Conservation (phyloP, 2,797 vertebrate species). For the Leuciscus waleckii region DNA sequence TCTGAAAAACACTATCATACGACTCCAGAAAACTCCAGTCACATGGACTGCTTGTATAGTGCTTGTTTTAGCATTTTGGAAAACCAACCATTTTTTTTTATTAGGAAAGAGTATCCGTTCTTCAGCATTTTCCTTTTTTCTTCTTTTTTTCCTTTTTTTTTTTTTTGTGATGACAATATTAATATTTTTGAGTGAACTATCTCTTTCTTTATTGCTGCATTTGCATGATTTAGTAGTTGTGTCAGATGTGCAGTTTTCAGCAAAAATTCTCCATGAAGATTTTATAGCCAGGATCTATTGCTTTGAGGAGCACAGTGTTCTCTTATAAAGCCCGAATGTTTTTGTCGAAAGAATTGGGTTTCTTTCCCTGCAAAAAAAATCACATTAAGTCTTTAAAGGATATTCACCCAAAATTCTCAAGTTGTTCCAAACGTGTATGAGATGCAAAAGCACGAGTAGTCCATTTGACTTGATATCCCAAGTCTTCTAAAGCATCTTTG, state of each 20-base stretch:
- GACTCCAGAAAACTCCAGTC: not conserved
- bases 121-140: no score
- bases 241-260: constrained; percentile 35
- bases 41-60: not conserved
- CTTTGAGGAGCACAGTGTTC: constrained; percentile 32
- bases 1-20: not conserved
- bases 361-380: constrained; percentile 4
- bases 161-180: not conserved
- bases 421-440: not conserved
- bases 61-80: not conserved
- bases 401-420: not conserved
- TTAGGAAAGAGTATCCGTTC: not conserved
- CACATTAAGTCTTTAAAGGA: not conserved
- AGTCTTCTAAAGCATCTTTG: not conserved
- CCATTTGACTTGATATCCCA: not conserved
- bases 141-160: no score
- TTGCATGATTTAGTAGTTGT: constrained; percentile 8
- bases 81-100: not conserved
- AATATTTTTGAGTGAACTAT: not conserved
- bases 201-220: not conserved
- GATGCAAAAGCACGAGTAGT: not conserved
- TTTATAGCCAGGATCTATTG: constrained; percentile 20
- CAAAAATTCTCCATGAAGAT: constrained; percentile 16
- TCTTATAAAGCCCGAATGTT: constrained; percentile 14
- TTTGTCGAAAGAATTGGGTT: constrained; percentile 8